Evolutionary conservation across 1,140 invertebrate species (phyloP), one percentile per base, ranked within the genome.

Genomic region (Scaptomyza hsui): DNA sequence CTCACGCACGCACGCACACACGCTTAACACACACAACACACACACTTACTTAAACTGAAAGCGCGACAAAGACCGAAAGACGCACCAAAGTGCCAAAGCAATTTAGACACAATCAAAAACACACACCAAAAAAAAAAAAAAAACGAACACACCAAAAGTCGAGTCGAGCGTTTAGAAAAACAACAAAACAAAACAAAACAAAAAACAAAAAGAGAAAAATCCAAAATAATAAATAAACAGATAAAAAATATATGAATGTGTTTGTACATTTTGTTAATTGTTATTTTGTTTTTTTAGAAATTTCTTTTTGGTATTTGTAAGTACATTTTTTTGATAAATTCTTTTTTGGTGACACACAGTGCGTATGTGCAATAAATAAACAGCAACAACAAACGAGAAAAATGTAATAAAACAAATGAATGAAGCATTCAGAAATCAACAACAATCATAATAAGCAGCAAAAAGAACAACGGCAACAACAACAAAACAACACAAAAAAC

Each of bases 261-360:
- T 37, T 18, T 42, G 10, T 26, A 13, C 24, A 26, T 26, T 45
- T 19, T 16, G n/a, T 39, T 39, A 42, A 21, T 53, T 42, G 49
- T 32, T 29, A 10, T 15, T 21, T 19, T 39, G 21, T 48, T 57
- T 37, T 44, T 44, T 6, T 5, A 29, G 4, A 21, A 4, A n/a
- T 4, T n/a, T 37, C 10, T 41, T 10, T 42, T 42, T 18, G 51
- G 26, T 37, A 37, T 37, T n/a, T 37, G 12, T 37, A n/a, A 19
- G 42, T 39, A 48, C 37, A 19, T 39, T 69, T 70, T 86, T 86
- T 89, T 88, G 26, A 19, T 61, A 37, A 70, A 83, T 82, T 88
- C 52, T 86, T 88, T 88, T 78, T 52, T 82, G 61, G 81, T 88
- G 82, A 24, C 26, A 65, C 42, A 70, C 81, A 86, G 80, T 86